Evolutionary conservation across 2,888 invertebrate species (phyloP).

Genomic region (Pristionchus exspectatus): DNA sequence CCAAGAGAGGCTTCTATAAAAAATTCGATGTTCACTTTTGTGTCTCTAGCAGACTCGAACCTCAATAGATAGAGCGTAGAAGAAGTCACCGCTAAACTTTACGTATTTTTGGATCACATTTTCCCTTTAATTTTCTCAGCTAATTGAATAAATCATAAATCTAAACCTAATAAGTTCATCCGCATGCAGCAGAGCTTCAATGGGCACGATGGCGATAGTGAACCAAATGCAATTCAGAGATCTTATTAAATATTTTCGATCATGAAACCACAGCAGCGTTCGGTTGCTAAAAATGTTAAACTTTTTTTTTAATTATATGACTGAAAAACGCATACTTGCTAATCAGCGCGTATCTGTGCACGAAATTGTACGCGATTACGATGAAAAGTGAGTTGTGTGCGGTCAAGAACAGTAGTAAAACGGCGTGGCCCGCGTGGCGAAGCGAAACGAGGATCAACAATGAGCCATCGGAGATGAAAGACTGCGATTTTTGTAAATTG

Average conservation of each 20-base stretch:
- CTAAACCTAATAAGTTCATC: neutral
- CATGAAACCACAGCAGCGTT: neutral
- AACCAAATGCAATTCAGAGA: neutral
- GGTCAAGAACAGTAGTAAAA: neutral
- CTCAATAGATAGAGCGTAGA: neutral
- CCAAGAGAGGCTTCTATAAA: neutral
- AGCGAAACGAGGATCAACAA: neutral
- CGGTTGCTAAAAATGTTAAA: neutral
- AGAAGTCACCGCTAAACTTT: neutral
- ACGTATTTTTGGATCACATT: neutral
- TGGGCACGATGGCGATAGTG: neutral
- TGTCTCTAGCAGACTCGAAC: neutral
- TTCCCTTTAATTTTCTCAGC: neutral
- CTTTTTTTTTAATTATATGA: neutral
- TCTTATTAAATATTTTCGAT: neutral
- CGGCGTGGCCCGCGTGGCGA: neutral
- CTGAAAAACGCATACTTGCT: neutral
- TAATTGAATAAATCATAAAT: neutral
- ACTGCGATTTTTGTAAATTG: neutral
- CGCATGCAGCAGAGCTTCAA: neutral
- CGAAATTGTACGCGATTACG: conserved; percentile 13
- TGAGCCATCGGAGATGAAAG: neutral
- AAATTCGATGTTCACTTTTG: neutral
- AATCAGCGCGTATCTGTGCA: neutral
- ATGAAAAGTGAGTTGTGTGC: neutral